Evolutionary conservation across 2,113 vertebrate genomes (phyloP), one percentile per base, ranked within the genome.

Genomic region (Taxidea taxus): DNA sequence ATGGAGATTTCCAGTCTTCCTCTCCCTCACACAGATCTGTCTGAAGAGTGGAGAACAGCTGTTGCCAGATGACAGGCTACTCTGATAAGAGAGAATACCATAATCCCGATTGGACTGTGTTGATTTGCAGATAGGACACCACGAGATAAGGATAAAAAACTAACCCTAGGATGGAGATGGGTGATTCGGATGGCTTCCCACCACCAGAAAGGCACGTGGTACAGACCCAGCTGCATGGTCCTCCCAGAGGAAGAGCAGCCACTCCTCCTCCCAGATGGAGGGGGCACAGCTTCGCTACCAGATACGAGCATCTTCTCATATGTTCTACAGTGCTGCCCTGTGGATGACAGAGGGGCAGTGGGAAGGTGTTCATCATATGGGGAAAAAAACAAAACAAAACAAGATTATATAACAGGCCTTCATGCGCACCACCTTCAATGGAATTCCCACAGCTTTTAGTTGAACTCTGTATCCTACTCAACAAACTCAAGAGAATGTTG

Each of bases 271-370:
- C n/a, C n/a, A 4, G 34, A n/a, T 2, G 4, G 31, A 2, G 3
- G 16, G 34, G 49, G 27, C 39, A n/a, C 0, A 0, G 31, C 20
- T 10, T 60, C 14, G 18, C 0, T 14, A 27, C 29, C 34, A 31
- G 56, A 15, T 25, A 1, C 0, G 18, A 39, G 89, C 77, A 16
- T 34, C 66, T 27, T 90, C 27, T 12, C 13, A 9, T 5, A 7
- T 23, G 8, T 23, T 12, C 11, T 58, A 0, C 0, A 13, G 49
- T 58, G 54, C 47, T 51, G 0, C 58, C 74, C 1, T 62, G 12
- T 42, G 12, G 23, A 2, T 8, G 20, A 44, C 4, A 23, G 14
- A 29, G 8, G 15, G 2, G 4, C 4, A 18, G 13, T 5, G 16
- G 62, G 42, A 66, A 74, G 4, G 1, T 6, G 4, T 9, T 68